Evolutionary conservation across 2,113 vertebrate species (phyloP).

Genomic region (Pseudonaja textilis): DNA sequence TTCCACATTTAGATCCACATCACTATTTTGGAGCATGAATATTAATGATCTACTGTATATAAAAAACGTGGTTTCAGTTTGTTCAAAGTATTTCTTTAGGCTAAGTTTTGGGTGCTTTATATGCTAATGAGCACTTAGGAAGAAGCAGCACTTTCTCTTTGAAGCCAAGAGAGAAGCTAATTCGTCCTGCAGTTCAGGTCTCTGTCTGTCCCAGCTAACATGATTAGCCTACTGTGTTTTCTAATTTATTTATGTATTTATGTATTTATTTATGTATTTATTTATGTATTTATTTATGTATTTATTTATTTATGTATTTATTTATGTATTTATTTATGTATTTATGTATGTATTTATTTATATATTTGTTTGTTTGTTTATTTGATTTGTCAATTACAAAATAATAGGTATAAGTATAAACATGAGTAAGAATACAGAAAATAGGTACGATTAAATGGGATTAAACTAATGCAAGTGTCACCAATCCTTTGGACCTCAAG

Average conservation of each 20-base stretch:
- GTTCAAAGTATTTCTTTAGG: constrained; percentile 2
- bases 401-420: too few relatives aligned
- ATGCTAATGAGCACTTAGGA: constrained; percentile 4
- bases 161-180: background rate
- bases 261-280: too few relatives aligned
- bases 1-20: background rate
- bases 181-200: background rate
- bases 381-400: too few relatives aligned
- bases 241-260: background rate
- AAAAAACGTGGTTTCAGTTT: background rate
- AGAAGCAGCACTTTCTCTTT: constrained; percentile 2
- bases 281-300: too few relatives aligned
- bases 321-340: too few relatives aligned
- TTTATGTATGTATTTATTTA: too few relatives aligned
- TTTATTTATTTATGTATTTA: too few relatives aligned
- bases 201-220: background rate
- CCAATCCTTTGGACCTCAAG: too few relatives aligned
- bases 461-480: too few relatives aligned
- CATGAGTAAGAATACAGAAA: too few relatives aligned
- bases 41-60: background rate
- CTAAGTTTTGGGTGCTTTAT: constrained; percentile 12
- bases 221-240: background rate
- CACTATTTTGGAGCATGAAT: background rate
- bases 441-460: too few relatives aligned
- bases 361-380: too few relatives aligned